A percentile compares a stretch with the other conserved stretches of the same genome.
phyloP scores from a whole-genome alignment of 2,888 invertebrate species.

The Eremobia ochroleuca region DNA sequence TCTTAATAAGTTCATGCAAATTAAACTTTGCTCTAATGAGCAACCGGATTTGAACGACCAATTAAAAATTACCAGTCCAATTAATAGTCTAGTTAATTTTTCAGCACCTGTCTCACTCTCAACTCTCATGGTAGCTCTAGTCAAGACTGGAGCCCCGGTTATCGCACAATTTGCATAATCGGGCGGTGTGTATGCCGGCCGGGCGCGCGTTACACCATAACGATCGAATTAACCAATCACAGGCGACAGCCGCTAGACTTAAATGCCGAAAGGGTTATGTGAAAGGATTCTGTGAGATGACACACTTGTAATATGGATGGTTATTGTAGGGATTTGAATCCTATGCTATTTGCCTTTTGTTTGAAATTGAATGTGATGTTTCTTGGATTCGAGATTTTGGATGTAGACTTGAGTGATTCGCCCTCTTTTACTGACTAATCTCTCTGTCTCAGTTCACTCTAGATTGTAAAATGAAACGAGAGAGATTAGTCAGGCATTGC shows the following conservation, averaged over 20 bases:
- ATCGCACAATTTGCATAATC: constrained; percentile 72
- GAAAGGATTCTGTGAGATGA: constrained; percentile 55
- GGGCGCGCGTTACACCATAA: constrained; percentile 66
- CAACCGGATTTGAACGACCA: constrained; percentile 18
- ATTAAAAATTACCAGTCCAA: constrained; percentile 39
- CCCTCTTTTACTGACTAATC: neutral
- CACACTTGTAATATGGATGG: constrained; percentile 44
- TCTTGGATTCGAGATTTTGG: neutral
- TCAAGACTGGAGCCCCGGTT: constrained; percentile 37
- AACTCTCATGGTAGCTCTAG: constrained; percentile 31
- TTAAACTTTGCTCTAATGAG: constrained; percentile 18
- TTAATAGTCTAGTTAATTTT: constrained; percentile 38
- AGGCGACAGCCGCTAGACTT: constrained; percentile 58
- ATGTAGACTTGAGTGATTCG: neutral
- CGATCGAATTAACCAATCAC: constrained; percentile 71
- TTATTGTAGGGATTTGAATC: constrained; percentile 9
- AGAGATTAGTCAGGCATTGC: too few relatives aligned
- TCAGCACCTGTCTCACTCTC: constrained; percentile 48
- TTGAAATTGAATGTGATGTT: constrained; percentile 7
- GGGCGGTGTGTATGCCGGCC: constrained; percentile 64
- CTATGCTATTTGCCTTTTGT: neutral
- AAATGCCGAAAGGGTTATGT: constrained; percentile 52
- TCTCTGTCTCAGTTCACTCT: neutral
- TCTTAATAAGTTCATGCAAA: constrained; percentile 31
- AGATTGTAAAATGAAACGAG: too few relatives aligned